Base-by-base conservation (phyloP, 2,888 invertebrate genomes). In the Melitaea athalia region DNA sequence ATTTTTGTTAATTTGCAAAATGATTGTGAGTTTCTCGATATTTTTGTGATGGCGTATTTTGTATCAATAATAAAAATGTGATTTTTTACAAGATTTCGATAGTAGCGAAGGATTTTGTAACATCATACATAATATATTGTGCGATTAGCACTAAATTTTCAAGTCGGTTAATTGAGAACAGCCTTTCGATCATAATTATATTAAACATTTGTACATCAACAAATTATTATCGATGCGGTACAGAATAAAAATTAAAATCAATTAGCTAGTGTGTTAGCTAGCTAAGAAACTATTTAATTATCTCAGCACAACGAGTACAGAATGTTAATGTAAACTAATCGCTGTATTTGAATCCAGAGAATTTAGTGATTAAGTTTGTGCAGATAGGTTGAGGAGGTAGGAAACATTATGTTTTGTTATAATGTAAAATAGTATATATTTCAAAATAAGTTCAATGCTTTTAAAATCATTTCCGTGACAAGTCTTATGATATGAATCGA, bases 261-360 rank as follows among this genome's bases (percentile, higher is more conserved):
- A 79, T 80, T 81, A 79, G 78, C 81, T 76, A 78, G 75, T 78
- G 79, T 77, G 79, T 81, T 79, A 76, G 77, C 68, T 52, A 24
- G 75, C 86, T 85, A 83, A 83, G 80, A 73, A 76, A 79, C 81
- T 82, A 82, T 83, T 82, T 84, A 84, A 85, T 88, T 87, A 86
- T 84, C 85, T 78, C 79, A 75, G 52, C 24, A 24, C 17, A 75
- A 77, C 47, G 38, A 82, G 85, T 85, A 84, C 81, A 83, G 85
- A 86, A 88, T 85, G 85, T 84, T 87, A 88, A 89, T 88, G 86
- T 83, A 85, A 80, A 80, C 77, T 81, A 87, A 84, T 81, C 85
- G 83, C 84, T 86, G 78, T 77, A 76, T 74, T 72, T 78, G 79
- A 86, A 84, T 81, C 78, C 33, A n/a, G 7, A 76, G 72, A 71